These are phyloP conservation scores for Danionella cerebrum DNA, from an alignment of 2,113 vertebrate genomes.

Conservation along the genomic window DNA sequence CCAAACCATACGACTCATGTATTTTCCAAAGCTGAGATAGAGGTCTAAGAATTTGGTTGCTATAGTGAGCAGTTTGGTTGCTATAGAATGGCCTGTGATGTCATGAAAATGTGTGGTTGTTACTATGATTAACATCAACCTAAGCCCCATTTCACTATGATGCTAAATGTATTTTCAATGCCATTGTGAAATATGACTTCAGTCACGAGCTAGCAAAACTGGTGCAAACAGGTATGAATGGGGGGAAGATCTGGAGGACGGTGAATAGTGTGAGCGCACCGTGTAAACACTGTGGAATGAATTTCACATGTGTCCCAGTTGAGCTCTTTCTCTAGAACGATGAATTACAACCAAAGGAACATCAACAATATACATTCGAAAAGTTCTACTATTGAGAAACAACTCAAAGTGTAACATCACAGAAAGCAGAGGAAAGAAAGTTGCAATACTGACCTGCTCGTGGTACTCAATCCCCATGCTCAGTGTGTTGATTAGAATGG, in stretches of 20 bases:
- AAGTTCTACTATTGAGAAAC: no score
- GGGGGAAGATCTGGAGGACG: constrained; percentile 27
- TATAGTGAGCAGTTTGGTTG: no score
- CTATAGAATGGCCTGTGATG: no score
- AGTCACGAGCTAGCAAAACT: background rate
- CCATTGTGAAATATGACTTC: constrained; percentile 20
- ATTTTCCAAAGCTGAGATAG: no score
- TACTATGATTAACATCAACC: no score
- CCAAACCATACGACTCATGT: no score
- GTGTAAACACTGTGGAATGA: constrained; percentile 38
- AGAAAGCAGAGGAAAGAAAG: background rate
- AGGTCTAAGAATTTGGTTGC: no score
- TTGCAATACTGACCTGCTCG: constrained; percentile 79
- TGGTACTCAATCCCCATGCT: constrained; percentile 99
- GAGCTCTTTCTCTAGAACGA: constrained; percentile 17
- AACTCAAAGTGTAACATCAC: no score
- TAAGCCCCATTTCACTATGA: no score
- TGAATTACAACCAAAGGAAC: constrained; percentile 29
- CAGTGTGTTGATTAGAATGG: constrained; percentile 94
- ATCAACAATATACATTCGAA: constrained; percentile 22
- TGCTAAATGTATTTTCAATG: no score
- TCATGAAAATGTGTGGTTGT: no score
- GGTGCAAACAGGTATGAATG: background rate
- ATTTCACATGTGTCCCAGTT: constrained; percentile 34
- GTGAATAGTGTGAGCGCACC: constrained; percentile 25